Evolutionary conservation across 2,113 vertebrate genomes (phyloP).

Genomic region (Petaurus breviceps): DNA sequence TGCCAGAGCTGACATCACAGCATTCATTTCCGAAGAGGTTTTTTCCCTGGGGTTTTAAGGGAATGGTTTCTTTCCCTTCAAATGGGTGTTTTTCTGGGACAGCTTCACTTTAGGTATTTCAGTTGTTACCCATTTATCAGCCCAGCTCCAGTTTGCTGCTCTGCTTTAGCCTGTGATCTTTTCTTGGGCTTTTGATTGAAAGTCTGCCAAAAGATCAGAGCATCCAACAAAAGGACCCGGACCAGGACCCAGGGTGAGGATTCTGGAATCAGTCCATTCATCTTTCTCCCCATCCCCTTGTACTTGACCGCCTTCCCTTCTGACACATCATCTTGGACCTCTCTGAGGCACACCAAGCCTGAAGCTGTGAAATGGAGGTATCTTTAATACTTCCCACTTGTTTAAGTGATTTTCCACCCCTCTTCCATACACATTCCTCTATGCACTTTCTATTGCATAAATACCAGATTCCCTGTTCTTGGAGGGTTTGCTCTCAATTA

Average conservation of each 20-base stretch:
- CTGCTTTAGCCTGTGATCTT: slow-evolving; percentile 4
- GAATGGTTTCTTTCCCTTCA: background rate
- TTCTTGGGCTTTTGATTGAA: background rate
- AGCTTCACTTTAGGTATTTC: background rate
- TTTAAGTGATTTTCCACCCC: background rate
- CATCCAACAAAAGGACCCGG: background rate
- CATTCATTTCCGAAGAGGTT: slow-evolving; percentile 39
- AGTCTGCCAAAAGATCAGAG: background rate
- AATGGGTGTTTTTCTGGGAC: background rate
- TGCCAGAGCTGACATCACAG: background rate
- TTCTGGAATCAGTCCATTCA: background rate
- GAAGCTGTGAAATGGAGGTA: background rate
- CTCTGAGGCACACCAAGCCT: background rate
- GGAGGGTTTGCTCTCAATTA: background rate
- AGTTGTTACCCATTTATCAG: slow-evolving; percentile 41
- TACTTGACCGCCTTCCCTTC: background rate
- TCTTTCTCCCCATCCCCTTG: background rate
- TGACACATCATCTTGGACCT: background rate
- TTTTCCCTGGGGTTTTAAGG: slow-evolving; percentile 56
- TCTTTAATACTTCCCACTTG: background rate
- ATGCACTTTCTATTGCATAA: background rate
- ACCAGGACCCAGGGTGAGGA: background rate
- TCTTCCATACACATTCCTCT: background rate
- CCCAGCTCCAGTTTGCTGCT: background rate
- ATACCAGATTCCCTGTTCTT: background rate